Conservation (phyloP, 1,140 invertebrate genomes). For the Oedothorax gibbosus region DNA sequence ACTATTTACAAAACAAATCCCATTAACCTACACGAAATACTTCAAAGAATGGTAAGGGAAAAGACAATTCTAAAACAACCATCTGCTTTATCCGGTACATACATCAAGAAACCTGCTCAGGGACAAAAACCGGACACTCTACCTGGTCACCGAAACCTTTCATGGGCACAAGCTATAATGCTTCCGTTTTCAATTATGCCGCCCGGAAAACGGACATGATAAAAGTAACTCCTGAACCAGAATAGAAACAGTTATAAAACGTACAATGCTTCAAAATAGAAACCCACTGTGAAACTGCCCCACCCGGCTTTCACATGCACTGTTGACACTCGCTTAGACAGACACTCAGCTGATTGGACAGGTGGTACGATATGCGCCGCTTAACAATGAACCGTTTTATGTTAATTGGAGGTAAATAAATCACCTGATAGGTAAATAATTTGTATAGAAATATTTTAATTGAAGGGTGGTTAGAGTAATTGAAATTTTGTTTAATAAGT, state of each 20-base stretch:
- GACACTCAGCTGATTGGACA: not conserved
- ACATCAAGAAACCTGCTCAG: not conserved
- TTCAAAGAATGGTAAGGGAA: no score
- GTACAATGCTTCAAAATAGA: not conserved
- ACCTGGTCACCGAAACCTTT: not conserved
- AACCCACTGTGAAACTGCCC: conserved; percentile 10
- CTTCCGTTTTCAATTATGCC: conserved; percentile 24
- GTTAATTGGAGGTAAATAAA: not conserved
- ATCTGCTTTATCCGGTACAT: no score
- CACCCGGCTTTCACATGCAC: conserved; percentile 50
- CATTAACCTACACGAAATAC: no score
- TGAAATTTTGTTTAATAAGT: no score
- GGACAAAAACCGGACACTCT: not conserved
- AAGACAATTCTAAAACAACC: no score
- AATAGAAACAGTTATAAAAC: conserved; percentile 29
- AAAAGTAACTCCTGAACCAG: not conserved
- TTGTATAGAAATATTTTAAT: no score
- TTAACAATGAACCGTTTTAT: conserved; percentile 15
- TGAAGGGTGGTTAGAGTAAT: no score
- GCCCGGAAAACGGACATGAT: not conserved
- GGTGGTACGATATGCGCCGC: conserved; percentile 27
- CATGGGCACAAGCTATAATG: conserved; percentile 9
- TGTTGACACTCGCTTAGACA: not conserved
- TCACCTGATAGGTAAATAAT: no score
- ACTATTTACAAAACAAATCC: no score